Conservation (phyloP, 2,113 vertebrate species). For the Parotia lawesii region DNA sequence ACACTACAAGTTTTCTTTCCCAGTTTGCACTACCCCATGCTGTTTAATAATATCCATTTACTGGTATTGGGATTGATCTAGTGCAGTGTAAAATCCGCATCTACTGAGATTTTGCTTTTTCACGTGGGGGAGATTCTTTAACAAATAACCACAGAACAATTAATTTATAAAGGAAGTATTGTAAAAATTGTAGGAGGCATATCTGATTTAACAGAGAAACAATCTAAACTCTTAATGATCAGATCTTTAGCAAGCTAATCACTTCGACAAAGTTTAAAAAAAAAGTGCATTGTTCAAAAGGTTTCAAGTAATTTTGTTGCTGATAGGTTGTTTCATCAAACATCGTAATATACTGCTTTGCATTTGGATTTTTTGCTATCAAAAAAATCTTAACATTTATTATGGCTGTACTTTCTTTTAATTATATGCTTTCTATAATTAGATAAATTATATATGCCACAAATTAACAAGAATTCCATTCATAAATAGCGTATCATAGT, state of each 20-base stretch:
- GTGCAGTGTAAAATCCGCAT: slow-evolving; percentile 84
- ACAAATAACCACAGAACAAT: slow-evolving; percentile 80
- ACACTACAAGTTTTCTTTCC: slow-evolving; percentile 88
- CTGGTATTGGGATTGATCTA: slow-evolving; percentile 90
- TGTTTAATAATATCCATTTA: slow-evolving; percentile 97
- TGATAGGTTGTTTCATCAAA: slow-evolving; percentile 44
- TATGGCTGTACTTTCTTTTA: slow-evolving; percentile 39
- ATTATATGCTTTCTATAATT: slow-evolving; percentile 50
- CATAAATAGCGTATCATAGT: slow-evolving; percentile 33
- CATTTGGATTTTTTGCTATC: slow-evolving; percentile 27
- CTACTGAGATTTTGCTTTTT: slow-evolving; percentile 82
- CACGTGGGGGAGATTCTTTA: slow-evolving; percentile 80
- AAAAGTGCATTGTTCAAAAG: not conserved
- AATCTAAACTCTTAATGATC: slow-evolving; percentile 61
- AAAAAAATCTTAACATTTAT: slow-evolving; percentile 45
- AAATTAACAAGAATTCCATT: slow-evolving; percentile 58
- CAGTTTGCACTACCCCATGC: slow-evolving; percentile 90
- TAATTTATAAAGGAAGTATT: slow-evolving; percentile 78
- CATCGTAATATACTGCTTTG: slow-evolving; percentile 8
- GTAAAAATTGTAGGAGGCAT: slow-evolving; percentile 62
- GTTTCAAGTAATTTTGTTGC: slow-evolving; percentile 60
- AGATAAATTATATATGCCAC: slow-evolving; percentile 53
- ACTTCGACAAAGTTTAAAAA: slow-evolving; percentile 29
- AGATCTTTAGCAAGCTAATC: slow-evolving; percentile 7
- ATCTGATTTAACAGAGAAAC: slow-evolving; percentile 66